Base-by-base conservation (phyloP, 2,888 invertebrate genomes). In the Himalopsyche anomala region DNA sequence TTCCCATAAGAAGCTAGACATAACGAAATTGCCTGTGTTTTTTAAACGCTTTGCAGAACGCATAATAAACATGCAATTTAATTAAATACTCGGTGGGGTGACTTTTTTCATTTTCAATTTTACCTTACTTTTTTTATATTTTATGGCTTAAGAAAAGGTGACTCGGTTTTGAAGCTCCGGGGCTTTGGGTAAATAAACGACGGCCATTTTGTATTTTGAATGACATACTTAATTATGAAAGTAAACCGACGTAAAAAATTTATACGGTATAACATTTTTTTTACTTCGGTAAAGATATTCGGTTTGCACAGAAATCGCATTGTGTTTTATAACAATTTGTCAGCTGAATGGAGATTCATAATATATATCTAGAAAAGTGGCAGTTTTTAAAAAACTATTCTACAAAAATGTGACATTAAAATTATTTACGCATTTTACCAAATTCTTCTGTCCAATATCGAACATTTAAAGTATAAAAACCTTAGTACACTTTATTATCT, bases 31-130 rank as follows among this genome's bases (percentile, higher is more conserved):
- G 74, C 74, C 36, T 74, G 36, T 74, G 38, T 38, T 69, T 69
- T 74, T 74, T 74, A 74, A 74, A 74, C 74, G 74, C 74, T 74
- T 36, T 28, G 74, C 74, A 74, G 74, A 74, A 74, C 74, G 74
- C 74, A 74, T 74, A 74, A 74, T 74, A 74, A 74, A 74, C 74
- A 74, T 74, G 74, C 74, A 74, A 74, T 74, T 74, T 74, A 74
- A 74, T 74, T 74, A 74, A 74, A 74, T 28, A 38, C 74, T 74
- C 38, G 15, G 36, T 12, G 38, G 74, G 74, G 74, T 74, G 74
- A 74, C 36, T 74, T 74, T 69, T 74, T 74, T 74, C 74, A 74
- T 74, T 74, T 74, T 74, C 74, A 74, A 74, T 74, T 74, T 74
- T 36, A 36, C 74, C 36, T 74, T 74, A 15, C 36, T 74, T 74